Conservation (phyloP, 2,113 vertebrate genomes). For the Catharus minimus region DNA sequence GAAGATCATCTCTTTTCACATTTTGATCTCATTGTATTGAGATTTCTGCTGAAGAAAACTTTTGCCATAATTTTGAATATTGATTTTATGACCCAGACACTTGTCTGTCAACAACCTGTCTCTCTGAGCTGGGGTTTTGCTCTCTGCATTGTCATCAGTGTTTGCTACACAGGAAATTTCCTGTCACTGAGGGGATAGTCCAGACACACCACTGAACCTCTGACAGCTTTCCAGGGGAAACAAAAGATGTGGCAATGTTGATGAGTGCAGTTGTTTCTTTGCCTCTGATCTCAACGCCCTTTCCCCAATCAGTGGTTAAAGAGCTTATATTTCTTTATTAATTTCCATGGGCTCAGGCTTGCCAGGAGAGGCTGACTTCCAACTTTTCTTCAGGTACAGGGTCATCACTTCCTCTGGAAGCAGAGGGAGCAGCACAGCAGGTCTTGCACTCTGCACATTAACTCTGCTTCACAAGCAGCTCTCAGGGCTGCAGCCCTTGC, state of each 20-base stretch:
- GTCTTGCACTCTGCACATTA: neutral
- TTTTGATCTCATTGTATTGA: neutral
- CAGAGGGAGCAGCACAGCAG: neutral
- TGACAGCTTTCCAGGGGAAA: neutral
- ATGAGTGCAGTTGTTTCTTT: neutral
- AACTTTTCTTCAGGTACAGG: neutral
- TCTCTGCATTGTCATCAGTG: neutral
- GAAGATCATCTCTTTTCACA: neutral
- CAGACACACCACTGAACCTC: neutral
- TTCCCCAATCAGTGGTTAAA: neutral
- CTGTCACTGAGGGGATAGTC: neutral
- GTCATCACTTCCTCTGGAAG: neutral
- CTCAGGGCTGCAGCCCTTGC: neutral
- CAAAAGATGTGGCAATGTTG: neutral
- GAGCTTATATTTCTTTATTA: accelerated
- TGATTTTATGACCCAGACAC: neutral
- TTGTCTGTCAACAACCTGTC: neutral
- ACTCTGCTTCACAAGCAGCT: neutral
- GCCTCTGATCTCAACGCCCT: neutral
- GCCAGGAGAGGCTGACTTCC: neutral
- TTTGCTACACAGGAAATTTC: neutral
- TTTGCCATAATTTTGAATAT: neutral
- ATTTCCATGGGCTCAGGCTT: neutral
- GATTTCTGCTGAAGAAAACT: neutral
- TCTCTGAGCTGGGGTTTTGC: neutral